Evolutionary conservation across 2,888 invertebrate genomes (phyloP), one percentile per base, ranked within the genome.

Genomic region (Agonopterix alstromeriana): DNA sequence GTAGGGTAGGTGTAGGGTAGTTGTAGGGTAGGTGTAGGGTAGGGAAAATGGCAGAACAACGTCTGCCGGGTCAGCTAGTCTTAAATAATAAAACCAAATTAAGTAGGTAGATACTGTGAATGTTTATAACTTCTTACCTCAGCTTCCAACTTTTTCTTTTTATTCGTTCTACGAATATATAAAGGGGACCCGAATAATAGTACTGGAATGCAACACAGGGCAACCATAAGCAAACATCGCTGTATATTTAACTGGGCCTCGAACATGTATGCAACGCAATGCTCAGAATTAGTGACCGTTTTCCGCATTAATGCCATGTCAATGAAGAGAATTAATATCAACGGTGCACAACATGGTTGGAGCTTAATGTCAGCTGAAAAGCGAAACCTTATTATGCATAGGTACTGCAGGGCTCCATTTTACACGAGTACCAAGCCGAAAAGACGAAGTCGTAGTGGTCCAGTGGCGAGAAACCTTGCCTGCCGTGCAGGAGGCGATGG

Each of bases 311-410:
- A 77, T 42, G 92, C 89, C 95, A 95, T 95, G 65, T 94, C 94
- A 67, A 95, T 95, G 55, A 95, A 93, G 10, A 93, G 90, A 48
- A 95, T 93, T 0, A 96, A 87, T 8, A 96, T 90, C 43, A 93
- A 92, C 0, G 95, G 96, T 0, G 96, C 95, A 63, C 93, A 93
- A 0, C 77, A 74, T 0, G 92, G 67, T 1, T 61, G 52, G 10
- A 46, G 50, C n/a, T 68, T 64, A 9, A 58, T 14, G 14, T 69
- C 53, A 10, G 11, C 81, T 82, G 54, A 7, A 56, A 57, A 36
- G 40, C 14, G 12, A 41, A 10, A 45, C 27, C 27, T 27, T 27
- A 27, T 2, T 14, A 14, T 2, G 14, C 14, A 14, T 14, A 14
- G 14, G 14, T 14, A n/a, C n/a, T n/a, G n/a, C n/a, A n/a, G n/a